phyloP scores from a whole-genome alignment of 2,113 vertebrate species.

The Panurus biarmicus region DNA sequence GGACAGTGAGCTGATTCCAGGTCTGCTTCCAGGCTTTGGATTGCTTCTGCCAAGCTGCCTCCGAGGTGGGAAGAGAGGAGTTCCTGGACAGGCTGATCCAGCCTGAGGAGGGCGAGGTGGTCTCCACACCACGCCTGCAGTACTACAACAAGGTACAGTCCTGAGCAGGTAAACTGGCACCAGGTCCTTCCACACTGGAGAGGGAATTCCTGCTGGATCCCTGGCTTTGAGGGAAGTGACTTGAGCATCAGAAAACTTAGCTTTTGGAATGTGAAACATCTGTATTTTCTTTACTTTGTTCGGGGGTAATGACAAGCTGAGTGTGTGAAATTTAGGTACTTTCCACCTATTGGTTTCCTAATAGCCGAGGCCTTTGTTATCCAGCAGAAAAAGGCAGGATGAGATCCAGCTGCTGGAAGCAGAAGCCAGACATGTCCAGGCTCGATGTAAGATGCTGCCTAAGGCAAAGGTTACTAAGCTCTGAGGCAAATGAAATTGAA shows the following conservation, averaged over 20 bases:
- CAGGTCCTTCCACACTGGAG: rapidly evolving
- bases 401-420: not conserved
- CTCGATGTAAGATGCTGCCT: not conserved
- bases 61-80: conserved; percentile 90
- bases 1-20: not conserved
- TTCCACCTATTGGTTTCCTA: not conserved
- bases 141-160: conserved; percentile 87
- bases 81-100: conserved; percentile 83
- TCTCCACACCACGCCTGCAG: conserved; percentile 74
- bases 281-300: not conserved
- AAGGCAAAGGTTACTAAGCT: not conserved
- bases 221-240: no score
- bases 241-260: not conserved
- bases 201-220: not conserved
- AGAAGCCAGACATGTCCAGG: not conserved
- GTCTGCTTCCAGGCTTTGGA: conserved; percentile 80
- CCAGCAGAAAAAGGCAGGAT: not conserved
- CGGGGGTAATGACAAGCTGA: not conserved
- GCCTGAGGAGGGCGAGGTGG: conserved; percentile 77
- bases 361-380: not conserved
- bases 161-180: not conserved
- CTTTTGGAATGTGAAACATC: not conserved
- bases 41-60: conserved; percentile 86
- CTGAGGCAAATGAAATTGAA: not conserved
- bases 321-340: not conserved